Percentiles rank a stretch among this genome's conserved stretches.
Evolutionary conservation across 2,888 invertebrate species (phyloP).

Genomic region (Atrina japonica): DNA sequence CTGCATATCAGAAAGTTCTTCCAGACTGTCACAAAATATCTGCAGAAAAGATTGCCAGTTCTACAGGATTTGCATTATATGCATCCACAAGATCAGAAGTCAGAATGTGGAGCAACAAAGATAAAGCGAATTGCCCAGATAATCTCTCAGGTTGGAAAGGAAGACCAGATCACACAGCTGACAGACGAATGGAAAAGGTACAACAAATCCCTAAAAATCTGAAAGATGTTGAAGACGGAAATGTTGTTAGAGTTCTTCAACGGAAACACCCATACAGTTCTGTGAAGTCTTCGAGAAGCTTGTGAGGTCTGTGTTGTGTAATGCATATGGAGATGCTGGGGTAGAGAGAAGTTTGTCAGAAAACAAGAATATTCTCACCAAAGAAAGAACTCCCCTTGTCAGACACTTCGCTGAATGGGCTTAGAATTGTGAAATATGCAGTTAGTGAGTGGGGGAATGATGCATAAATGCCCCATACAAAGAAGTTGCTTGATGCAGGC

Average conservation of each 20-base stretch:
- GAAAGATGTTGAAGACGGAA: conserved; percentile 33
- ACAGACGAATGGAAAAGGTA: conserved; percentile 44
- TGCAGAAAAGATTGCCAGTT: conserved; percentile 35
- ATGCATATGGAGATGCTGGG: conserved; percentile 25
- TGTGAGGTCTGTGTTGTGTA: conserved; percentile 34
- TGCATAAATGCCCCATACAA: conserved; percentile 23
- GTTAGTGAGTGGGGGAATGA: conserved; percentile 28
- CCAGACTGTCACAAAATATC: conserved; percentile 36
- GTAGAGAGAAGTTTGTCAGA: conserved; percentile 4
- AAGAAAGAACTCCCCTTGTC: conserved; percentile 42
- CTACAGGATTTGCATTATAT: conserved; percentile 34
- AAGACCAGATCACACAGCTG: conserved; percentile 31
- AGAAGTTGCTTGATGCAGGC: conserved; percentile 14
- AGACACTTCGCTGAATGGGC: conserved; percentile 39
- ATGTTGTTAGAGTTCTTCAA: no score
- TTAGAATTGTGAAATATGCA: conserved; percentile 36
- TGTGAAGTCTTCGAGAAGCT: conserved; percentile 32
- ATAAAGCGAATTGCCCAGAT: conserved; percentile 38
- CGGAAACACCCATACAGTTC: conserved; percentile 27
- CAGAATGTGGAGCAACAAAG: conserved; percentile 34
- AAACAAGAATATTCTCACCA: conserved; percentile 40
- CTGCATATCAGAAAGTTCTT: conserved; percentile 42
- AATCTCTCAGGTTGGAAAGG: conserved; percentile 35
- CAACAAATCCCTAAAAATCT: conserved; percentile 32
- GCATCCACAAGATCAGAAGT: conserved; percentile 39